Percentiles rank a stretch among this genome's conserved stretches.
Conservation (phyloP, 1,140 invertebrate species). For the Drosophila persimilis region DNA sequence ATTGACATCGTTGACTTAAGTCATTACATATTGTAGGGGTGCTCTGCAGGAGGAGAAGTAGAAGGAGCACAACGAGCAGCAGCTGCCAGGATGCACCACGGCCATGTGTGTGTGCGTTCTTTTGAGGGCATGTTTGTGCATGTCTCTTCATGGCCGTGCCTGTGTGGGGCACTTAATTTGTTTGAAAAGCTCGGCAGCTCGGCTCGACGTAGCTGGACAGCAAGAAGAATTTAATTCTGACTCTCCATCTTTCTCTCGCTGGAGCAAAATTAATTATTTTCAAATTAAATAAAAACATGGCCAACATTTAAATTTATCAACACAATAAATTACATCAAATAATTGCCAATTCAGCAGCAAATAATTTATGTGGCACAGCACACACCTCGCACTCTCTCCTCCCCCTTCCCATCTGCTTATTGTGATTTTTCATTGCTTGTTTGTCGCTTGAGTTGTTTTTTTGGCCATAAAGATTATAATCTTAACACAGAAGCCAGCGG, state of each 20-base stretch:
- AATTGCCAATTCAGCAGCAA: conserved; percentile 13
- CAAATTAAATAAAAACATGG: not conserved
- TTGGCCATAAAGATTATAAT: conserved; percentile 19
- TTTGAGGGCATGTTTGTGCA: not conserved
- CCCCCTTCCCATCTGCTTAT: not conserved
- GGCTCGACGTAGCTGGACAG: no score
- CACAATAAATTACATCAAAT: conserved; percentile 7
- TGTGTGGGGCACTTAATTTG: not conserved
- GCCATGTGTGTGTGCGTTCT: not conserved
- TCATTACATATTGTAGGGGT: not conserved
- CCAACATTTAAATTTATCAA: not conserved
- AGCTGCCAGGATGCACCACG: no score
- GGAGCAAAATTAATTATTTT: not conserved
- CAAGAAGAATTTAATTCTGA: conserved; percentile 1
- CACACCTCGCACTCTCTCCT: not conserved
- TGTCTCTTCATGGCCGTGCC: no score
- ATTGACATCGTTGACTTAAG: conserved; percentile 28
- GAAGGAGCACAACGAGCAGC: no score
- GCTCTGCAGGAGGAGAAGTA: no score
- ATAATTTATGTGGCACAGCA: conserved; percentile 7
- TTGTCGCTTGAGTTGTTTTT: conserved; percentile 20
- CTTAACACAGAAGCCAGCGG: not conserved
- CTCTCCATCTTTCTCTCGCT: not conserved
- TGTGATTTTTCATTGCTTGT: conserved; percentile 22
- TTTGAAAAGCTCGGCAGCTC: not conserved